Evolutionary conservation across 2,888 invertebrate species (phyloP).

Genomic region (Drosophila tripunctata): DNA sequence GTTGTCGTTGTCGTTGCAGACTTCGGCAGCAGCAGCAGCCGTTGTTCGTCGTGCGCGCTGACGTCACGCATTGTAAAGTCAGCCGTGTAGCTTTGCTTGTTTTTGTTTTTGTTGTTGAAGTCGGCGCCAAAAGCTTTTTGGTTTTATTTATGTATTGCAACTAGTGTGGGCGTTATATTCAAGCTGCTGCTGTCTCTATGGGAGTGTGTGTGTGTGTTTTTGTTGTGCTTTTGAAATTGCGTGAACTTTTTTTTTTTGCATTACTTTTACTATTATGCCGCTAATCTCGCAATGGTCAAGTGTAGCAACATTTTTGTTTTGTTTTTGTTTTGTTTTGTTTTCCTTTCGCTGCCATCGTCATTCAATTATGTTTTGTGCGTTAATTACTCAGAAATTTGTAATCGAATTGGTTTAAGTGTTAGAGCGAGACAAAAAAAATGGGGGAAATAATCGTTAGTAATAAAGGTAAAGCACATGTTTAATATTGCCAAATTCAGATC

Average conservation of each 20-base stretch:
- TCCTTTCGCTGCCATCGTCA: neutral
- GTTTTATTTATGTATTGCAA: constrained; percentile 55
- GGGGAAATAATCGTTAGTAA: too few species aligned
- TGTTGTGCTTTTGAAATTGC: constrained; percentile 45
- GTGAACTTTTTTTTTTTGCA: constrained; percentile 44
- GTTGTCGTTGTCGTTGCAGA: too few species aligned
- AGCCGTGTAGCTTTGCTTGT: constrained; percentile 10
- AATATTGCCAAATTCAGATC: neutral
- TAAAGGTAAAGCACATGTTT: neutral
- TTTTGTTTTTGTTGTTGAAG: constrained; percentile 11
- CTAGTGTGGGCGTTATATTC: constrained; percentile 63
- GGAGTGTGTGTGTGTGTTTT: constrained; percentile 18
- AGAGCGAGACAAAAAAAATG: too few species aligned
- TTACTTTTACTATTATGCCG: too few species aligned
- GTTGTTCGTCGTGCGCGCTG: constrained; percentile 58
- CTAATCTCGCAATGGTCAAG: constrained; percentile 26
- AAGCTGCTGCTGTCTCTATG: constrained; percentile 16
- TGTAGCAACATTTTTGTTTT: constrained; percentile 11
- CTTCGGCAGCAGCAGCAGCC: constrained; percentile 57
- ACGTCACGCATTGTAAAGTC: constrained; percentile 57
- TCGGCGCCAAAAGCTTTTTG: constrained; percentile 40
- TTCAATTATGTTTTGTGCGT: neutral
- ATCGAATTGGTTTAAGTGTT: too few species aligned
- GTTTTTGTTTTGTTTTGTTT: too few species aligned
- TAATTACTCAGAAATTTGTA: neutral